Conservation (phyloP, 2,888 invertebrate genomes). For the Drosophila infuscata region DNA sequence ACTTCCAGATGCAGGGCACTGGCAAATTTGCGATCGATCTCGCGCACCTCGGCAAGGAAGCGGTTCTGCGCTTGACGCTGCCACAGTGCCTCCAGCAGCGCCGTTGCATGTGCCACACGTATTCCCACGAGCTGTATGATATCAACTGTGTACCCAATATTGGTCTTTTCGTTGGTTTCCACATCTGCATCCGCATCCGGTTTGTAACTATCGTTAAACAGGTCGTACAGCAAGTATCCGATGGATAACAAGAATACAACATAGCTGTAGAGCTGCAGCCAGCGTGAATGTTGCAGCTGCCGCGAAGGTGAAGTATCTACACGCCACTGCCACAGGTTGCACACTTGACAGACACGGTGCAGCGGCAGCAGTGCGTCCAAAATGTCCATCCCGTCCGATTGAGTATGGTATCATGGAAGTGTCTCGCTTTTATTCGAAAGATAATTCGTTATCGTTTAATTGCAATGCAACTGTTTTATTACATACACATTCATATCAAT, state of each 20-base stretch:
- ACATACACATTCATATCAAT: background rate
- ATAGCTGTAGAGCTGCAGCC: constrained; percentile 69
- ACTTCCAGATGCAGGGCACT: constrained; percentile 71
- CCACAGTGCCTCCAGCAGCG: constrained; percentile 75
- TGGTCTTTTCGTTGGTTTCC: constrained; percentile 30
- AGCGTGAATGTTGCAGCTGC: constrained; percentile 49
- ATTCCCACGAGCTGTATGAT: constrained; percentile 82
- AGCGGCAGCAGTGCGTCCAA: constrained; percentile 60
- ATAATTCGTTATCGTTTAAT: constrained; percentile 43
- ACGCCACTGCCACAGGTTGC: constrained; percentile 66
- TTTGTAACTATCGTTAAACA: constrained; percentile 54
- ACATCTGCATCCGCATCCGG: background rate
- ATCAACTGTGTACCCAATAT: constrained; percentile 77
- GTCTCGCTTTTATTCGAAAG: background rate
- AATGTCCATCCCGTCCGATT: constrained; percentile 67
- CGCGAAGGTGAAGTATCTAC: constrained; percentile 50
- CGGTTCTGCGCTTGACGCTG: constrained; percentile 58
- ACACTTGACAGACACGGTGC: constrained; percentile 65
- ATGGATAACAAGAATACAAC: constrained; percentile 49
- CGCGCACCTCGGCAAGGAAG: constrained; percentile 67
- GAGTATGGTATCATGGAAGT: background rate
- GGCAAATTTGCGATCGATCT: constrained; percentile 80
- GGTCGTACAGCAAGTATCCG: constrained; percentile 55
- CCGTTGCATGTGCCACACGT: constrained; percentile 76
- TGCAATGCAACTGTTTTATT: constrained; percentile 9